Conservation (phyloP, 2,797 vertebrate species). For the Siniperca obscura region DNA sequence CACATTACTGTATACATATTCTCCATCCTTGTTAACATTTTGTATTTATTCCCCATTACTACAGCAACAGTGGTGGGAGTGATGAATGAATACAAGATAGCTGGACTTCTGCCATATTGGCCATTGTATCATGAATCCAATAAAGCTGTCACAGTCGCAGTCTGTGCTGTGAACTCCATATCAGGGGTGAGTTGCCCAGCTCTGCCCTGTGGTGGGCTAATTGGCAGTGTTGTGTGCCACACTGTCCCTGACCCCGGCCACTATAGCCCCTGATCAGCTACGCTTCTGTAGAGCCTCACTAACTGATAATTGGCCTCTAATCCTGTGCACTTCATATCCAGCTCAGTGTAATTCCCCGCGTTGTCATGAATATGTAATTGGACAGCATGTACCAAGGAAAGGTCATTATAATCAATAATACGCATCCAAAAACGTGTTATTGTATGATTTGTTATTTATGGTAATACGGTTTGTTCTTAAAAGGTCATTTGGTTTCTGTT, state of each 20-base stretch:
- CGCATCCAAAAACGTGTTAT: not conserved
- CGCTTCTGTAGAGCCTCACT: slow-evolving; percentile 35
- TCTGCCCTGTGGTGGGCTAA: slow-evolving; percentile 34
- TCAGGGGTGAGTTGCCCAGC: slow-evolving; percentile 24
- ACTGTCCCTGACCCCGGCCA: slow-evolving; percentile 64
- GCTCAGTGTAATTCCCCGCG: slow-evolving; percentile 47
- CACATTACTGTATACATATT: not conserved
- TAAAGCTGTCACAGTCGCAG: slow-evolving; percentile 20
- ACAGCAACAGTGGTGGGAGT: not conserved
- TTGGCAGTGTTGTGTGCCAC: slow-evolving; percentile 46
- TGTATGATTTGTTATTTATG: not conserved
- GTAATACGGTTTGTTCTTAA: not conserved
- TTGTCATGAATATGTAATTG: slow-evolving; percentile 52
- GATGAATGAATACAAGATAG: slow-evolving; percentile 17
- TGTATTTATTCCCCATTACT: not conserved
- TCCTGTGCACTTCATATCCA: slow-evolving; percentile 58
- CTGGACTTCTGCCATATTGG: slow-evolving; percentile 15
- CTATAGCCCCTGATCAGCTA: slow-evolving; percentile 50
- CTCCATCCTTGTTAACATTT: not conserved
- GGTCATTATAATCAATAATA: slow-evolving; percentile 38
- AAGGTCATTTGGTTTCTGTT: not conserved
- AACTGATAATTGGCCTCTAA: slow-evolving; percentile 71
- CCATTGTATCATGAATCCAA: slow-evolving; percentile 37
- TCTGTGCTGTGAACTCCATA: slow-evolving; percentile 30
- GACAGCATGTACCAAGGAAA: slow-evolving; percentile 44